Conservation (phyloP, 2,888 invertebrate genomes). For the Orthosia cruda region DNA sequence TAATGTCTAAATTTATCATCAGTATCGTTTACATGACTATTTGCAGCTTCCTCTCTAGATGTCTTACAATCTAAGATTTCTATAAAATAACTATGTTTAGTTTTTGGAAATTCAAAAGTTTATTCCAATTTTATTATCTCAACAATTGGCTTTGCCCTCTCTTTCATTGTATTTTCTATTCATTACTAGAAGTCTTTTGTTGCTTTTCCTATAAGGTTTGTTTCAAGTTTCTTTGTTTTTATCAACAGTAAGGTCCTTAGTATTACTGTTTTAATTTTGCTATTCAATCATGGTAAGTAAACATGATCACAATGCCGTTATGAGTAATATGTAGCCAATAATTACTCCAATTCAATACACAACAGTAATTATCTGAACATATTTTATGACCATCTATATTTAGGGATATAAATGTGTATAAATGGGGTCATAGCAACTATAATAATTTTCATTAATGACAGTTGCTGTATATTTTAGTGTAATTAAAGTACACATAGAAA, state of each 20-base stretch:
- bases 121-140: neutral
- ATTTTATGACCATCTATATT: constrained; percentile 33
- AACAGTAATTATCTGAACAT: constrained; percentile 22
- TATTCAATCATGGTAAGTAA: neutral
- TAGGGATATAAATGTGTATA: constrained; percentile 39
- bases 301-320: neutral
- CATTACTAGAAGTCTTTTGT: neutral
- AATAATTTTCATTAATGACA: constrained; percentile 40
- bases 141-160: neutral
- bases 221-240: neutral
- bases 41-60: neutral
- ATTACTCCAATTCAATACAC: constrained; percentile 11
- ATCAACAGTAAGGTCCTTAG: neutral
- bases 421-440: constrained; percentile 26
- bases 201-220: neutral
- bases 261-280: neutral
- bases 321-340: neutral
- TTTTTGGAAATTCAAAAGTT: neutral
- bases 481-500: constrained; percentile 36
- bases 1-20: constrained; percentile 10
- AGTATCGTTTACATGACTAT: constrained; percentile 15
- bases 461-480: constrained; percentile 36
- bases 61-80: constrained; percentile 6
- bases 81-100: neutral
- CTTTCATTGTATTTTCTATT: neutral